Percentiles rank a stretch among this genome's conserved stretches.
Evolutionary conservation across 2,797 vertebrate species (phyloP).

Genomic region (Hylomyscus alleni): DNA sequence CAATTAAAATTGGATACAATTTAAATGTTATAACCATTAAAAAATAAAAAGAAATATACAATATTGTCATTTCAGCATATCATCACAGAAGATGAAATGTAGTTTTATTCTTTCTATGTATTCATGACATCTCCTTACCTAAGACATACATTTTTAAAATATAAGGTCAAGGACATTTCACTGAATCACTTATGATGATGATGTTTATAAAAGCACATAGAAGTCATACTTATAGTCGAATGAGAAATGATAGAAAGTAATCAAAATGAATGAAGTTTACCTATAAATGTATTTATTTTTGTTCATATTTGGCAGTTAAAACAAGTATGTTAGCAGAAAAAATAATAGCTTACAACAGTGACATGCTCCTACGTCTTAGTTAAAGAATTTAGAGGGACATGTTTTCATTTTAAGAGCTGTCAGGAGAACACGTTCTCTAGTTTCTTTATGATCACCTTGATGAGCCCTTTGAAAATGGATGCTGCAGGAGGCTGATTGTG

Average conservation of each 20-base stretch:
- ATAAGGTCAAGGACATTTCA: background rate
- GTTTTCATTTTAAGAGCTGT: constrained; percentile 37
- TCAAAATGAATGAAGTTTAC: background rate
- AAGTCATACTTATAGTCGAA: constrained; percentile 24
- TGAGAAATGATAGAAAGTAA: constrained; percentile 34
- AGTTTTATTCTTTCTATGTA: constrained; percentile 25
- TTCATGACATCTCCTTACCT: background rate
- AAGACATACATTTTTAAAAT: background rate
- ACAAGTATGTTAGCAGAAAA: constrained; percentile 16
- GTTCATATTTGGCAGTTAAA: constrained; percentile 20
- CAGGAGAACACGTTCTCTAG: constrained; percentile 44
- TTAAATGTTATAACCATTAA: background rate
- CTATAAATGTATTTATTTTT: background rate
- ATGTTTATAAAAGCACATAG: background rate
- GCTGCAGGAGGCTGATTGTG: background rate
- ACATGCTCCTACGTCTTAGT: background rate
- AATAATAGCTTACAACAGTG: background rate
- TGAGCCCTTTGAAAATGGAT: background rate
- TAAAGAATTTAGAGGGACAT: constrained; percentile 23
- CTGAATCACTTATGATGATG: background rate
- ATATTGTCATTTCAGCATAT: background rate
- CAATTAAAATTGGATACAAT: background rate
- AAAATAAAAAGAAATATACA: constrained; percentile 28
- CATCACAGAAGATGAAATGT: background rate
- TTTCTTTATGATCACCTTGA: constrained; percentile 28